Percentiles rank a stretch among this genome's conserved stretches.
Conservation (phyloP, 1,140 invertebrate genomes). For the Holotrichia oblita region DNA sequence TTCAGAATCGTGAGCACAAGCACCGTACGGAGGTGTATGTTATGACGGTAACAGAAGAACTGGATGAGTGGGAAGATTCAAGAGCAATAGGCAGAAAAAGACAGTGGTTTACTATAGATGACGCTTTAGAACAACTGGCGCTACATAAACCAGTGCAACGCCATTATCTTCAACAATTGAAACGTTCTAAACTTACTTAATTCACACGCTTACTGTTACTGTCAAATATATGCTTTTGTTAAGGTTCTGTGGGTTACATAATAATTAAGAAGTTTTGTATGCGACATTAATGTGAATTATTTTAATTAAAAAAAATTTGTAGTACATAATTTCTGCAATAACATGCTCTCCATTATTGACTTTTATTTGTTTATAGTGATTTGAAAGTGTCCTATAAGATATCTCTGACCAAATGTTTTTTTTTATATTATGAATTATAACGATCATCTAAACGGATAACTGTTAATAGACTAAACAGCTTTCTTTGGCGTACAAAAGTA, state of each 20-base stretch:
- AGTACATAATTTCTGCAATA: slow-evolving; percentile 48
- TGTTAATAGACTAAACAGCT: no score
- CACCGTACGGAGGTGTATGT: slow-evolving; percentile 94
- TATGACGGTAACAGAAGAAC: slow-evolving; percentile 88
- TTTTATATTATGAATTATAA: no score
- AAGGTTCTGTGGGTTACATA: slow-evolving; percentile 51
- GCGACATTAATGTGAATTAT: slow-evolving; percentile 52
- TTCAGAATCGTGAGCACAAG: slow-evolving; percentile 88
- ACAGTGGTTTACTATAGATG: slow-evolving; percentile 91
- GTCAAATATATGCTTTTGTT: slow-evolving; percentile 51
- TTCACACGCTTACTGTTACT: slow-evolving; percentile 47
- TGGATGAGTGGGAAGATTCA: slow-evolving; percentile 95
- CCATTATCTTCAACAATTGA: slow-evolving; percentile 79
- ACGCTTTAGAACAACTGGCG: slow-evolving; percentile 85
- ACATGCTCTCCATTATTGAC: slow-evolving; percentile 42
- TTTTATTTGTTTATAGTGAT: slow-evolving; percentile 28
- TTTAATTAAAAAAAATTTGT: slow-evolving; percentile 53
- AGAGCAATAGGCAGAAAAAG: slow-evolving; percentile 86
- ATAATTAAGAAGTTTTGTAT: slow-evolving; percentile 53
- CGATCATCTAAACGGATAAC: no score
- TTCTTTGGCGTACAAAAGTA: no score
- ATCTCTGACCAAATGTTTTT: no score
- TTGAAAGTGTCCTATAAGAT: neutral
- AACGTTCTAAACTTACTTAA: slow-evolving; percentile 66
- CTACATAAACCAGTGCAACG: slow-evolving; percentile 91